These are phyloP conservation scores for Rhagonycha lutea DNA, from an alignment of 2,888 invertebrate genomes.

Conservation along the genomic window DNA sequence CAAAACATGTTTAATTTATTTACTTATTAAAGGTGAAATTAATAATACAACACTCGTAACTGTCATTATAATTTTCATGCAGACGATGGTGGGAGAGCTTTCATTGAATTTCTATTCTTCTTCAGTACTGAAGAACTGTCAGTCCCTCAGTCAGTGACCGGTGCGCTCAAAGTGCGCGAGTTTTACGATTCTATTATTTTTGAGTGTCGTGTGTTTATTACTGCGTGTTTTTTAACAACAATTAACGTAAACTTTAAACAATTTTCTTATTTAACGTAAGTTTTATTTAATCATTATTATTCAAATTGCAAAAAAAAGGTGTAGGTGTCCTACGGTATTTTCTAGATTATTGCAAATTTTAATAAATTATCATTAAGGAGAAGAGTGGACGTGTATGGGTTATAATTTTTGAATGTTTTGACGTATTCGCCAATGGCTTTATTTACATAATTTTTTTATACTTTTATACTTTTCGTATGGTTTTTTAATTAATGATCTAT, in stretches of 20 bases:
- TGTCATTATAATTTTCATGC: constrained; percentile 24
- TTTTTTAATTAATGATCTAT: neutral
- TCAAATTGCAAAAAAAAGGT: neutral
- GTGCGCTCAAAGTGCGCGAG: constrained; percentile 38
- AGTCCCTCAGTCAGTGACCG: constrained; percentile 40
- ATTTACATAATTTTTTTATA: neutral
- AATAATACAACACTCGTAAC: constrained; percentile 6
- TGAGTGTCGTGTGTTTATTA: constrained; percentile 36
- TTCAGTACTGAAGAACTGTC: constrained; percentile 39
- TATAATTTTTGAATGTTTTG: neutral
- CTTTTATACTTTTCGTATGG: neutral
- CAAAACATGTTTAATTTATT: neutral
- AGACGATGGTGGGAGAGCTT: constrained; percentile 35
- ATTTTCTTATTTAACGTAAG: constrained; percentile 1
- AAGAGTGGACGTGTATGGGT: neutral
- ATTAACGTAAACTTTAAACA: neutral
- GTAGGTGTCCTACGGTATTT: neutral
- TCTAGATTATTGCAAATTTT: neutral
- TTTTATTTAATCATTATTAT: neutral
- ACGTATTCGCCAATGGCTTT: neutral
- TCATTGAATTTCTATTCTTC: constrained; percentile 42
- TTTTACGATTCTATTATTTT: constrained; percentile 19
- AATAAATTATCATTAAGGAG: neutral
- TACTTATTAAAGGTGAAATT: neutral
- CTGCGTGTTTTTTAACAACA: neutral